These are phyloP conservation scores for Spongilla lacustris DNA, from an alignment of 37 sponge, comb jelly and placozoan genomes.

Conservation along the genomic window DNA sequence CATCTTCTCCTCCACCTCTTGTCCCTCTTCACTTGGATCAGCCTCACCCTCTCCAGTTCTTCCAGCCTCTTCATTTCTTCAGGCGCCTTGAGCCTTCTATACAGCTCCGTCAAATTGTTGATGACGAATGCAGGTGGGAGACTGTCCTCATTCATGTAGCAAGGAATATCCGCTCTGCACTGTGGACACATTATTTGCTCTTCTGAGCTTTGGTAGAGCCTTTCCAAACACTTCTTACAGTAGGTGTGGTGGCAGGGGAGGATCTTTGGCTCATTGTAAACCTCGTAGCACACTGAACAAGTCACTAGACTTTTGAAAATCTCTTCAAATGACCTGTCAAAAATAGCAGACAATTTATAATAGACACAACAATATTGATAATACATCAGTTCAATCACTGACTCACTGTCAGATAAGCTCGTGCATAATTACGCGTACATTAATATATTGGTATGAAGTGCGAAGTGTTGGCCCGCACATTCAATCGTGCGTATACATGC, in stretches of 20 bases:
- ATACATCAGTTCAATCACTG: no score
- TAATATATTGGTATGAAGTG: no score
- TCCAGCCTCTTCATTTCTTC: not conserved
- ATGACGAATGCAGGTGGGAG: not conserved
- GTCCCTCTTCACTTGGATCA: not conserved
- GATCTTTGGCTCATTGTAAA: not conserved
- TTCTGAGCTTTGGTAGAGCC: not conserved
- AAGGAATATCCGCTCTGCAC: not conserved
- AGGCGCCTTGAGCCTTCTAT: not conserved
- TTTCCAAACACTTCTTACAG: not conserved
- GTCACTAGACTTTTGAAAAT: not conserved
- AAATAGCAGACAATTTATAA: no score
- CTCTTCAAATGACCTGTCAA: conserved; percentile 1
- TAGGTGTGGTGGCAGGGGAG: not conserved
- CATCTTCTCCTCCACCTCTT: not conserved
- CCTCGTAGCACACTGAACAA: not conserved
- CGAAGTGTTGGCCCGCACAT: no score
- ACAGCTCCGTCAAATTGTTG: not conserved
- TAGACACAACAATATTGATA: no score
- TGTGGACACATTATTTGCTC: no score
- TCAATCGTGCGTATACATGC: no score
- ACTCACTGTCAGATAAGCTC: not conserved
- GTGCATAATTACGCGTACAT: no score
- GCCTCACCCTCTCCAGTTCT: not conserved
- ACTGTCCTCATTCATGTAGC: not conserved